phyloP scores from a whole-genome alignment of 2,888 invertebrate species.

The Dorcus parallelipipedus region DNA sequence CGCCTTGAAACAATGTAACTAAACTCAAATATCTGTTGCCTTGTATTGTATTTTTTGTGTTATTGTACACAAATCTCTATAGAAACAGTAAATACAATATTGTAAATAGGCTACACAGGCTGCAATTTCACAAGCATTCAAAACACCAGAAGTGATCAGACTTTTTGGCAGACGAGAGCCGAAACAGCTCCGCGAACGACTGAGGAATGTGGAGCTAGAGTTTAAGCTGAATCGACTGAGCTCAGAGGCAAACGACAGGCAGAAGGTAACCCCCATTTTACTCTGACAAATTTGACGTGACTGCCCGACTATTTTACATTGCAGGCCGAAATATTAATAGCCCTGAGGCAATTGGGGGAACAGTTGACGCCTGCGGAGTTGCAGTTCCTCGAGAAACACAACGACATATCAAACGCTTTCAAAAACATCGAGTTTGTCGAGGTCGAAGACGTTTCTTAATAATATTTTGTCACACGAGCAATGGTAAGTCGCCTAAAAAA shows the following conservation, averaged over 20 bases:
- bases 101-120: constrained; percentile 64
- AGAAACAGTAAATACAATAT: background rate
- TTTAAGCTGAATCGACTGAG: constrained; percentile 59
- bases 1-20: too few relatives aligned
- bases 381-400: constrained; percentile 51
- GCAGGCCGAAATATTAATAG: constrained; percentile 52
- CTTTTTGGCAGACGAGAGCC: constrained; percentile 71
- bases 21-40: too few relatives aligned
- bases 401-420: constrained; percentile 42
- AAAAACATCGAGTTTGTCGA: constrained; percentile 49
- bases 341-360: constrained; percentile 53
- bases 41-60: too few relatives aligned
- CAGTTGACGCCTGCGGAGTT: constrained; percentile 50
- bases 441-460: constrained; percentile 40
- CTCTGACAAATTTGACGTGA: background rate
- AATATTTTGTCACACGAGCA: too few relatives aligned
- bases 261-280: constrained; percentile 44
- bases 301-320: constrained; percentile 21
- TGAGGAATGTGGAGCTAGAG: constrained; percentile 59
- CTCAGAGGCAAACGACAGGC: constrained; percentile 50
- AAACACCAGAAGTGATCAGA: constrained; percentile 70
- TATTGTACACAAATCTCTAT: background rate
- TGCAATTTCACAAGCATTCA: constrained; percentile 70
- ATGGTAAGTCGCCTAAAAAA: too few relatives aligned
- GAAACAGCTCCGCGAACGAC: constrained; percentile 58